Evolutionary conservation across 2,113 vertebrate species (phyloP), one percentile per base, ranked within the genome.

Genomic region (Melanerpes aurifrons): DNA sequence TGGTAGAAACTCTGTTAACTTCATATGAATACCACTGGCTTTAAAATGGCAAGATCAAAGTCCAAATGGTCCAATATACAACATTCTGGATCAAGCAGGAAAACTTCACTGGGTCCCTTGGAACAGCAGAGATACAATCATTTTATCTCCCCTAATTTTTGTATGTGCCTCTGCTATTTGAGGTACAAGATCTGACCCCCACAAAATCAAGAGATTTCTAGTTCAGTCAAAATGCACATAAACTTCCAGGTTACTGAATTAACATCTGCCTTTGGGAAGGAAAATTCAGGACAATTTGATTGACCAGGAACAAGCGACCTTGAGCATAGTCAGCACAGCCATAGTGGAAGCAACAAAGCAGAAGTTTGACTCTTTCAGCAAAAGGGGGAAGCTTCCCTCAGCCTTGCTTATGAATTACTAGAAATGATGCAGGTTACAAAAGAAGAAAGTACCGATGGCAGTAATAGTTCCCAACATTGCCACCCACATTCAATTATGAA

Each of bases 111-210:
- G 14, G 50, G 59, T 25, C 81, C 11, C 59, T 87, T 20, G 11
- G 5, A 75, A 69, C 6, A 74, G 9, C 0, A 0, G 57, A 21
- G 29, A 67, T 56, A 62, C 4, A 26, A 12, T 28, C 29, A 40
- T 68, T 92, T 59, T 86, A 70, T 40, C 31, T 47, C 12, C 4
- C n/a, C 5, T 70, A 35, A 43, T 68, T 90, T 87, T 82, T 67
- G 17, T 50, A 70, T 80, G 3, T 22, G 4, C 62, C 35, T 54
- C 58, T 32, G 29, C 21, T 82, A 29, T 63, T 66, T 73, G 29
- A 87, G 24, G 45, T 62, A 40, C 4, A 12, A 24, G 16, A 80
- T 20, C 73, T 45, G 25, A 61, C 63, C 15, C 9, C 17, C 50
- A 6, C 15, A 17, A 17, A 57, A 57, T 16, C 14, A 63, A 37